Conservation (phyloP, 1,140 invertebrate species). For the Delia radicum region DNA sequence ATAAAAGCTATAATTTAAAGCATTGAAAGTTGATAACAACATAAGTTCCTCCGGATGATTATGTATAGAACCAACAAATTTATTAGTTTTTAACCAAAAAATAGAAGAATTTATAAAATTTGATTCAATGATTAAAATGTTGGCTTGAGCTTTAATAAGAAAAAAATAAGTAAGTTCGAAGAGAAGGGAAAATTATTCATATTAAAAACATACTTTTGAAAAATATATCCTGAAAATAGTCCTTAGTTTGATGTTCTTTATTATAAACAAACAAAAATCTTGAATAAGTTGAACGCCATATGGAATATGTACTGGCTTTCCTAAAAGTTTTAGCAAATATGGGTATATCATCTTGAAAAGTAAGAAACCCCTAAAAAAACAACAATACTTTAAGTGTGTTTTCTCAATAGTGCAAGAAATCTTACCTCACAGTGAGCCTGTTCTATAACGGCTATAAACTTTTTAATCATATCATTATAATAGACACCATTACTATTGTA, state of each 20-base stretch:
- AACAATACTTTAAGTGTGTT: not conserved
- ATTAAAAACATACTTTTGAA: conserved; percentile 35
- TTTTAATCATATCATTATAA: conserved; percentile 35
- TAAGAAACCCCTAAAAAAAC: conserved; percentile 39
- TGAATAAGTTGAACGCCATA: conserved; percentile 42
- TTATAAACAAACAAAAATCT: conserved; percentile 44
- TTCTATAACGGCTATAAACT: conserved; percentile 41
- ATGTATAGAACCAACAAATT: conserved; percentile 37
- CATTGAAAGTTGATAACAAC: conserved; percentile 34
- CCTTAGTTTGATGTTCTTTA: not conserved
- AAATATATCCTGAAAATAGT: conserved; percentile 33
- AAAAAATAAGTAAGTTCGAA: not conserved
- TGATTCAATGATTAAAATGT: conserved; percentile 37
- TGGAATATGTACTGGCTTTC: conserved; percentile 41
- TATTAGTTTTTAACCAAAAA: conserved; percentile 45
- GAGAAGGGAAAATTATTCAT: not conserved
- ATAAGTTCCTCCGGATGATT: conserved; percentile 27
- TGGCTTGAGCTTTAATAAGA: conserved; percentile 41
- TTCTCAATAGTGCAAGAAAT: not conserved
- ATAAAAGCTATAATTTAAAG: not conserved
- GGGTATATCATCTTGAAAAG: conserved; percentile 44
- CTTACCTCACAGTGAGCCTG: conserved; percentile 44
- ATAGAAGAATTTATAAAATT: conserved; percentile 33
- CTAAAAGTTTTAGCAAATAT: conserved; percentile 39
- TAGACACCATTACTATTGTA: conserved; percentile 24